Base-by-base conservation (phyloP, 2,797 vertebrate species). In the Anableps anableps region DNA sequence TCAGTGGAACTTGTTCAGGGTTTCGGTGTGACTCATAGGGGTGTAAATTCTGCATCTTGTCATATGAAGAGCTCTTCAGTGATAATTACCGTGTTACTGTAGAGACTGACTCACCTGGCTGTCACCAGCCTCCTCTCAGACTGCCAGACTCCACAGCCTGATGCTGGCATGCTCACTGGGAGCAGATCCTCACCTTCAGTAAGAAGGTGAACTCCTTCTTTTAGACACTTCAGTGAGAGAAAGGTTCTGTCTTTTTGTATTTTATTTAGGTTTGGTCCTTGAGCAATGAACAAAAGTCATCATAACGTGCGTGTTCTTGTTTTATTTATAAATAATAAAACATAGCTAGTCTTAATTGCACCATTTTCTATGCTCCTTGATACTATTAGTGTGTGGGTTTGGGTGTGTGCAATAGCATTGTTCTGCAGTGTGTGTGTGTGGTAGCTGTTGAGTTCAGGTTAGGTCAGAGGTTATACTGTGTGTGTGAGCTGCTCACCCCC, bases 11-110 rank as follows among this genome's bases (percentile, higher is more conserved):
- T 70, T 50, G 79, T 53, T 72, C 7, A 5, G 19, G 31, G 47
- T 74, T 85, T 80, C 7, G 0, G 26, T 71, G 75, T 76, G 84
- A 85, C 36, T 84, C 64, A 66, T 80, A 2, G 1, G 31, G 53
- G 55, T n/a, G 29, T 87, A 85, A 91, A 91, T 89, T 78, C 47
- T 76, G 55, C 50, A 64, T 17, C 80, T 11, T 4, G 77, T 85
- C 78, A 64, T 29, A 68, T 68, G 84, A 86, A 88, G 78, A 80
- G 88, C 83, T 81, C 17, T 21, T 74, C 36, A 53, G 16, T 50
- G 17, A 73, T 87, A 75, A 83, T 87, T 86, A 83, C 83, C 43
- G 2, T 75, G 55, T 80, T 45, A 14, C 58, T 47, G 34, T 10
- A 16, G 58, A 72, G n/a, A 41, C 51, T 76, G 78, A 85, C 78